Evolutionary conservation across 2,888 invertebrate genomes (phyloP), one percentile per base, ranked within the genome.

Genomic region (Pristionchus japonicus): DNA sequence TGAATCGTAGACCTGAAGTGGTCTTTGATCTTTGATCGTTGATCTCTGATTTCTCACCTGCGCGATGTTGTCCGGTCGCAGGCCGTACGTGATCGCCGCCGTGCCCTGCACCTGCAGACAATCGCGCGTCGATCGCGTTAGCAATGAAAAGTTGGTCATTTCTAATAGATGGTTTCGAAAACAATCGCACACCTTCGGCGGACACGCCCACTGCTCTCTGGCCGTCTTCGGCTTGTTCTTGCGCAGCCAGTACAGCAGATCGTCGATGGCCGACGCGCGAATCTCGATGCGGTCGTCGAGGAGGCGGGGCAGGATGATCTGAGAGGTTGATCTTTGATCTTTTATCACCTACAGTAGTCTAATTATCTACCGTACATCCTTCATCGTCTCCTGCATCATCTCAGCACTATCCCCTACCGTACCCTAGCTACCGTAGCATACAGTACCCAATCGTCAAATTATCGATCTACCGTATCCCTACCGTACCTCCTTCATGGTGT

Each of bases 151-250:
- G 34, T 52, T 7, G 23, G 23, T 27, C 20, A 83, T 34, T 37
- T 70, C 34, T 23, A 15, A 70, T 0, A 34, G 70, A 17, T 40
- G 27, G 61, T 27, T 31, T 7, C n/a, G 23, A 40, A 23, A 13
- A 37, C 40, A n/a, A 64, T 40, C 64, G 34, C 89, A 43, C 37
- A 88, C 88, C 57, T 80, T 89, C 64, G 88, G 52, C 49, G 90
- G 91, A 31, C 89, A 86, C 43, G 49, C 23, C 88, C 89, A 87
- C 70, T 88, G 88, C 57, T 88, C 87, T 77, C 89, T 49, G 40
- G 87, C 88, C 6, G 90, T 89, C 85, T 89, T 89, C 57, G 90
- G 91, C 77, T 90, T 90, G 80, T 91, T 92, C 88, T 90, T 89
- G 40, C 89, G 86, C 83, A 91, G 67, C 90, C 90, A 91, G 34